Percentiles rank a stretch among this genome's conserved stretches.
These are phyloP conservation scores for Poecilia latipinna DNA, from an alignment of 2,113 vertebrate species.

Conservation along the genomic window DNA sequence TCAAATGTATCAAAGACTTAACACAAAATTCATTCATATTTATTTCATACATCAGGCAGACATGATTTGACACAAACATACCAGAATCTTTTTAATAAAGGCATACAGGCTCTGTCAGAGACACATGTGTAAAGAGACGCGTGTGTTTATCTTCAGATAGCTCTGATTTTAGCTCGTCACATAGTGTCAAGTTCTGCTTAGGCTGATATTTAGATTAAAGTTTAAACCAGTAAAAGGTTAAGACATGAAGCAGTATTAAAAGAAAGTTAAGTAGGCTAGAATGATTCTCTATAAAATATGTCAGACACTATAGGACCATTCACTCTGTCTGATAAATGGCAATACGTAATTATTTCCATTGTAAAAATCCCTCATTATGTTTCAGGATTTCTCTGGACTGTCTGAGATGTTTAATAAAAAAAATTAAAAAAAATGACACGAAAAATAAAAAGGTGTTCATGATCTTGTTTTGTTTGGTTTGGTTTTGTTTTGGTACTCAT, in stretches of 20 bases:
- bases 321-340: constrained; percentile 35
- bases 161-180: constrained; percentile 34
- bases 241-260: constrained; percentile 45
- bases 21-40: constrained; percentile 8
- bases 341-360: constrained; percentile 41
- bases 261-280: constrained; percentile 42
- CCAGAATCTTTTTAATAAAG: constrained; percentile 65
- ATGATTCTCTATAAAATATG: constrained; percentile 51
- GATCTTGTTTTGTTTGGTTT: constrained; percentile 7
- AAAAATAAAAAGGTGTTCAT: constrained; percentile 30
- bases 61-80: constrained; percentile 52
- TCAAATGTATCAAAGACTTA: constrained; percentile 9
- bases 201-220: constrained; percentile 42
- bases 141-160: constrained; percentile 32
- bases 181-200: constrained; percentile 33
- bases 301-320: constrained; percentile 41
- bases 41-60: constrained; percentile 9
- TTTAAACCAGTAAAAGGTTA: constrained; percentile 17
- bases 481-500: constrained; percentile 6
- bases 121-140: constrained; percentile 47
- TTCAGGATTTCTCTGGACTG: constrained; percentile 48
- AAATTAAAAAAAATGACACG: constrained; percentile 51
- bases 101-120: constrained; percentile 69
- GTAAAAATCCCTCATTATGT: constrained; percentile 39
- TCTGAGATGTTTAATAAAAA: constrained; percentile 73